Percentiles rank a stretch among this genome's conserved stretches.
phyloP scores from a whole-genome alignment of 2,113 vertebrate genomes.

The Ceyx melanurus region DNA sequence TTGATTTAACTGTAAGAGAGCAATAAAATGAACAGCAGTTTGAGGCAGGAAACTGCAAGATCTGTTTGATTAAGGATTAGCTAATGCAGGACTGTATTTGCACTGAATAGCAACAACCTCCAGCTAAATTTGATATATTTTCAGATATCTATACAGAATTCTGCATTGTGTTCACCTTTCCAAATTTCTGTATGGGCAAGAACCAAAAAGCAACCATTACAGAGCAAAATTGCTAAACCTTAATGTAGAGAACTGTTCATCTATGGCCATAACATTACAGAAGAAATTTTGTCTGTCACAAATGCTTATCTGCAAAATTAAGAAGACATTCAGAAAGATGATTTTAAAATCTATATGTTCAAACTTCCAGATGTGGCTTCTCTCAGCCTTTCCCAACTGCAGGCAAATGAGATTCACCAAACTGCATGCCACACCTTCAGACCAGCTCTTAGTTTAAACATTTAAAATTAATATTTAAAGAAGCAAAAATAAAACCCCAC shows the following conservation, averaged over 20 bases:
- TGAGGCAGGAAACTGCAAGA: not conserved
- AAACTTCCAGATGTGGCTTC: not conserved
- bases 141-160: not conserved
- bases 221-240: not conserved
- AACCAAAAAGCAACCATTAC: not conserved
- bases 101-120: not conserved
- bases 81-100: not conserved
- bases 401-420: not conserved
- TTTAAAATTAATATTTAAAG: not conserved
- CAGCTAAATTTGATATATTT: not conserved
- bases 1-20: not conserved
- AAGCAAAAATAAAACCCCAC: not conserved
- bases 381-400: not conserved
- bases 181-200: not conserved
- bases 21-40: not conserved
- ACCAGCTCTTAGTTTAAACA: not conserved
- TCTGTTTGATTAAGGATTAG: not conserved
- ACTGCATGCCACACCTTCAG: rapidly evolving
- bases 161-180: not conserved
- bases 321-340: not conserved
- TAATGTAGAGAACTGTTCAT: not conserved
- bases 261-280: rapidly evolving
- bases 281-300: not conserved
- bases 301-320: not conserved
- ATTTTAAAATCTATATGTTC: not conserved